Base-by-base conservation (phyloP, 2,888 invertebrate genomes). In the Hirtodrosophila confusa region DNA sequence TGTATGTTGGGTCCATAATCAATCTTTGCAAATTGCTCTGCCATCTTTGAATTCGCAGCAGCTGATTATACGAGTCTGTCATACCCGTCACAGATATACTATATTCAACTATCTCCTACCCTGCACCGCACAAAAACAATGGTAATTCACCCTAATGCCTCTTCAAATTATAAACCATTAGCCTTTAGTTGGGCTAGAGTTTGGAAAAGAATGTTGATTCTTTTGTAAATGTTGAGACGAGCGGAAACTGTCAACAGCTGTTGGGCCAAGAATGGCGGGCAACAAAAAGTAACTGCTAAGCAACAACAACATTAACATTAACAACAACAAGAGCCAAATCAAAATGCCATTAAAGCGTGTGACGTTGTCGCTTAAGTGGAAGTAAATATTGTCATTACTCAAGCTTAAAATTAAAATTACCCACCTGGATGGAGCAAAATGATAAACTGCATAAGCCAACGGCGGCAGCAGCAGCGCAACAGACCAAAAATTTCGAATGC, bases 341-440 rank as follows among this genome's bases (percentile, higher is more conserved):
- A 88, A 88, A 89, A 88, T 82, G 82, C 86, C 86, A 88, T 88
- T 88, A 88, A 88, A 88, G 83, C 80, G 84, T 84, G 82, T 75
- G 79, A 78, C 80, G 78, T 67, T 80, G 74, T 76, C 82, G 80
- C 69, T 64, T 67, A 83, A 85, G 80, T 83, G 79, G 80, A 84
- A 86, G 86, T 79, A 88, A 88, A 88, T 88, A 86, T 85, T 88
- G 88, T 88, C 88, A 88, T 88, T 88, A 89, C 82, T 89, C 89
- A 86, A 86, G 89, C 88, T 88, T 89, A 89, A 88, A 88, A 88
- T 88, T 88, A 83, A 86, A 88, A 88, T 88, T 87, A 80, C 88
- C 86, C 75, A 80, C 75, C 77, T 84, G 80, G 75, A 69, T 72
- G 70, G 80, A 63, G 77, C 69, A 67, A 88, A 84, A 88, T 88